Base-by-base conservation (phyloP, 1,140 invertebrate species). In the Drosophila nigromelanica region DNA sequence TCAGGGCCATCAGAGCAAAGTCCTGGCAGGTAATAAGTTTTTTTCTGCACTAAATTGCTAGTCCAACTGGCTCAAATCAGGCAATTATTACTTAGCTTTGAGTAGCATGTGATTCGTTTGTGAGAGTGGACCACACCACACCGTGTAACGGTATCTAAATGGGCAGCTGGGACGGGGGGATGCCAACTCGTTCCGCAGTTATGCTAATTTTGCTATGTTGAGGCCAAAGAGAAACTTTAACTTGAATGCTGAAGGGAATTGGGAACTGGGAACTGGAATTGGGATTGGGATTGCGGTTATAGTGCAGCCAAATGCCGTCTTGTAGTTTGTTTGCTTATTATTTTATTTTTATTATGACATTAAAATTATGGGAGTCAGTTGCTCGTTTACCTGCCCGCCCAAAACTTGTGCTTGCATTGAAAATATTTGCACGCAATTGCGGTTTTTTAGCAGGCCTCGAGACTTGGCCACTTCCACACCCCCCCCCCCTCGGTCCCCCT, bases 391-490 rank as follows among this genome's bases (percentile, higher is more conserved):
- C 71, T 70, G 76, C 63, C 76, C 80, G 68, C 76, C 76, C 79
- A 85, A 78, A 79, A 58, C 67, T 83, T 76, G 63, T 64, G 63
- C 63, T 66, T 70, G 83, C 83, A 89, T 89, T 89, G 80, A 89
- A 89, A 89, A 89, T 89, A 89, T 89, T 89, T 89, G 83, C 83
- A 89, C 83, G 83, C 83, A 89, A 89, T 89, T 89, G 83, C 83
- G 83, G 83, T 78, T 86, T 86, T 86, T 87, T 78, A 72, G 75
- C 58, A n/a, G 30, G 50, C 70, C 48, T 55, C 45, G 54, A 63
- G 69, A 66, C 69, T 43, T 50, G 54, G 14, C 56, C 42, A 48
- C 37, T 11, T 8, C 51, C 14, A 8, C 11, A 2, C 30, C 37
- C 7, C 11, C 15, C 12, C 5, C 7, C 10, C 24, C 7, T 10